Evolutionary conservation across 2,888 invertebrate species (phyloP), one percentile per base, ranked within the genome.

Genomic region (Perizoma affinitatum): DNA sequence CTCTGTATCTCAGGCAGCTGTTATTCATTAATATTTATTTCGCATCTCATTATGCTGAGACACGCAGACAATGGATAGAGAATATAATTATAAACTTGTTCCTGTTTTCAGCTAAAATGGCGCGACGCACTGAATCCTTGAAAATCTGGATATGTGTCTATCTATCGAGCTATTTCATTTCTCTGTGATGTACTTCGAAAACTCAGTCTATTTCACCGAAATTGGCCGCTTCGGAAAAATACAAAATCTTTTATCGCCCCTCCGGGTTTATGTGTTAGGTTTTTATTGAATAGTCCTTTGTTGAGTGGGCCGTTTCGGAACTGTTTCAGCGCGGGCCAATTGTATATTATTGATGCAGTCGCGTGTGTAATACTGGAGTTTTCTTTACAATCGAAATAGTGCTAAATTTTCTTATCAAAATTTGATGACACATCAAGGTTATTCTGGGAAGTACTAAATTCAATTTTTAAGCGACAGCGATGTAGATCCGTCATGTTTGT

Each of bases 231-330:
- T 65, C 65, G 66, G 67, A 70, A 71, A 70, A 73, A 75, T 73
- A 76, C 73, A 74, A 74, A 78, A 74, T 78, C 71, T 74, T 77
- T 79, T 79, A 77, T 74, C 72, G 74, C 70, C 71, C 76, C 72
- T 68, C 52, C 56, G 74, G 74, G 76, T 66, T 73, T 74, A 74
- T 72, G 63, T 74, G 72, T 75, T 70, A 67, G 70, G 63, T 4
- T 70, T 76, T 80, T 78, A 78, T 80, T 78, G 78, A 79, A 80
- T 80, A 75, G 69, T 73, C 74, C 74, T 75, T 78, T 73, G 69
- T 69, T 56, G 65, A 60, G 61, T 47, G 54, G 42, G 58, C 51
- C 65, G 58, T 57, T 55, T 58, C 59, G 47, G 57, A 53, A 52
- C 55, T 54, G 56, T 54, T 56, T 57, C 46, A 40, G 34, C 40